Evolutionary conservation across 2,113 vertebrate genomes (phyloP), one percentile per base, ranked within the genome.

Genomic region (Bubo blakistoni): DNA sequence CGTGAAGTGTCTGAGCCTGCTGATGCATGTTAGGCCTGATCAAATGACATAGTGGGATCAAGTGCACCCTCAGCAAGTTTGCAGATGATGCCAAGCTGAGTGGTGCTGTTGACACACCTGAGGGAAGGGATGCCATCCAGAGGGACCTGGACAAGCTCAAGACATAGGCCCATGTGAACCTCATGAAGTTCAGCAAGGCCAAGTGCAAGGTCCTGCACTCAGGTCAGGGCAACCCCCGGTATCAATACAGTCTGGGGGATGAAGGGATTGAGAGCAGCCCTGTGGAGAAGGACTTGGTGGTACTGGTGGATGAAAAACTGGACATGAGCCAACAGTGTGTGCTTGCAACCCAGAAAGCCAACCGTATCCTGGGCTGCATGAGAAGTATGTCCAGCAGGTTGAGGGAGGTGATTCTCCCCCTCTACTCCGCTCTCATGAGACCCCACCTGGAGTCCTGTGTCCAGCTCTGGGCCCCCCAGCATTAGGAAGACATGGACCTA

Each of bases 241-340:
- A 38, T 25, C 59, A 52, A 3, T 42, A 44, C 1, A 7, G 19
- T 30, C 18, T 67, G 13, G 24, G 8, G 20, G 4, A 46, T 57
- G 67, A 47, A 52, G 49, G 29, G 11, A 10, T 58, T 0, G 5
- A 70, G 13, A 42, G 38, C 38, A 74, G 36, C 67, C 29, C 30
- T 9, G 5, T 20, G 19, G 46, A 21, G 46, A 47, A 47, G 46
- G 46, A 47, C 46, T 47, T 32, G 29, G 36, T 10, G n/a, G 25
- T 52, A 30, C 15, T 46, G 30, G 21, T n/a, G 42, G 10, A 11
- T 73, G 20, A 79, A 83, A 46, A 62, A 19, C 54, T 32, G 42
- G 17, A 6, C 25, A 4, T 58, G 15, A 47, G 49, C 6, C 1
- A 7, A 17, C 8, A 27, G 2, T 46, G 27, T 79, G 8, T 0